phyloP scores from a whole-genome alignment of 2,888 invertebrate genomes.

The Hetaerina titia region DNA sequence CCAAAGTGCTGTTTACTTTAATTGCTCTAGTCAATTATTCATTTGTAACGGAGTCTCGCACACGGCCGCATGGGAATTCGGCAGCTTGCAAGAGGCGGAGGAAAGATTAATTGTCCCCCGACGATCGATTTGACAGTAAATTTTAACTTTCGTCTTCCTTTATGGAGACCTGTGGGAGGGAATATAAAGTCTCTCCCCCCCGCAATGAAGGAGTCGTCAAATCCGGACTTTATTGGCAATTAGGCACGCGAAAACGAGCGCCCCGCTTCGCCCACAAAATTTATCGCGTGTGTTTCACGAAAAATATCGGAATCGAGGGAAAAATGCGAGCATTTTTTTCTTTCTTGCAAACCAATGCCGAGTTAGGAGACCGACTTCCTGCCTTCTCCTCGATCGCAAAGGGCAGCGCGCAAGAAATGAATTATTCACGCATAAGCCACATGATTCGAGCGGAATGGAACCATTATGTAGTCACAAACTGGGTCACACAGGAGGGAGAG shows the following conservation, averaged over 20 bases:
- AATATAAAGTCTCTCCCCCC: neutral
- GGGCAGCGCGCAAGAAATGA: neutral
- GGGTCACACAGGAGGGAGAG: neutral
- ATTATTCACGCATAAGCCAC: neutral
- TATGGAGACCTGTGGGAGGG: neutral
- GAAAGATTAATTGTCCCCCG: neutral
- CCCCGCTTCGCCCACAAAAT: neutral
- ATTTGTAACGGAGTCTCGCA: neutral
- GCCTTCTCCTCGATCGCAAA: neutral
- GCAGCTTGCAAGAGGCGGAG: neutral
- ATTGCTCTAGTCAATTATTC: neutral
- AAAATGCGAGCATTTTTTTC: neutral
- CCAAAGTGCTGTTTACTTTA: conserved; percentile 22
- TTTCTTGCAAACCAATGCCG: neutral
- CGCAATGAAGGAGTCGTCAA: conserved; percentile 24
- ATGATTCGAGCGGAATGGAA: neutral
- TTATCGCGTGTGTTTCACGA: neutral
- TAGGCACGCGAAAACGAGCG: conserved; percentile 4
- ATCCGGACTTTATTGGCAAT: neutral
- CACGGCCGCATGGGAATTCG: neutral
- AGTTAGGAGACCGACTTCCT: neutral
- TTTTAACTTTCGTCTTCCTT: conserved; percentile 6
- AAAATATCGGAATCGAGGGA: neutral
- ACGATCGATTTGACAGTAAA: conserved; percentile 15
- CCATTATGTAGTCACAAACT: neutral